Base-by-base conservation (phyloP, 2,888 invertebrate genomes). In the Callyntrura guangdongensis region DNA sequence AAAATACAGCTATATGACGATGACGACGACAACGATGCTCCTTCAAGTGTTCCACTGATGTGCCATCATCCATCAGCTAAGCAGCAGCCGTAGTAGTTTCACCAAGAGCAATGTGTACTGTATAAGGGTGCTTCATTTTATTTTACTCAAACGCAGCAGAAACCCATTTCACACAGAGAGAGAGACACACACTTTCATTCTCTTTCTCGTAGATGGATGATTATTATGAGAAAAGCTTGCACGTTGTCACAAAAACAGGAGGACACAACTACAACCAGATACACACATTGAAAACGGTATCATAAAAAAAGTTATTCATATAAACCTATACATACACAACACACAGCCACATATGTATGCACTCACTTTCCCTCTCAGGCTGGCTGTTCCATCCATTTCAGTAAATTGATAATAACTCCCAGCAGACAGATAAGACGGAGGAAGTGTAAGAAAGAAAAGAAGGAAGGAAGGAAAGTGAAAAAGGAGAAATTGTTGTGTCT, bases 371-470 rank as follows among this genome's bases (percentile, higher is more conserved):
- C 36, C 20, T 22, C 11, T 77, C 22, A 49, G 22, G 14, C 22
- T 77, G 22, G 14, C 22, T 36, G 20, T 45, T 45, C 47, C 47
- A 45, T 11, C 72, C 36, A 64, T 82, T 64, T 9, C 17, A 45
- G 11, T 82, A 82, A 82, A 82, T 82, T 82, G 82, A 82, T 82
- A 82, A 82, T 82, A 84, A 84, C 67, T 84, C 84, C 69, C 53
- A 69, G 11, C 45, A 45, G 72, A 47, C 72, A 72, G 47, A 14
- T 17, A 61, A 17, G 20, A 36, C 36, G 36, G 36, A 36, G 36
- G 36, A 36, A 36, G 36, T 4, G 36, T 36, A 36, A 4, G 36
- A 36, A 36, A 36, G 36, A 6, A 36, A 36, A 36, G 36, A 36
- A 36, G 67, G 36, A 72, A 67, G 49, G 53, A 49, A 84, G 47